Percentiles rank a stretch among this genome's conserved stretches.
Evolutionary conservation across 2,113 vertebrate genomes (phyloP).

Genomic region (Callipepla squamata): DNA sequence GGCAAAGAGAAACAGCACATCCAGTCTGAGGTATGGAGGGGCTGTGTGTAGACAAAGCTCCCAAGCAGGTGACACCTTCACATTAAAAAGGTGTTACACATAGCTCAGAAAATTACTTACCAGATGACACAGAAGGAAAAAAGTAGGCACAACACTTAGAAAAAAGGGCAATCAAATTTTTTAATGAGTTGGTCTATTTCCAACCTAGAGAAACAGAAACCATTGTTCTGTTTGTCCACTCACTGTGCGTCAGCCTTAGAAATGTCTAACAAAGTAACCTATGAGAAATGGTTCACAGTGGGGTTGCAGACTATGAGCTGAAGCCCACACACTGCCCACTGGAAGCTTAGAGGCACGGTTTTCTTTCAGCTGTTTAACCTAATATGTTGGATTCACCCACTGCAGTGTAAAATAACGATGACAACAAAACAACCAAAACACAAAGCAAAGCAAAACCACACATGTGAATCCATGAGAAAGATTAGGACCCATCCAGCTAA

Average conservation of each 20-base stretch:
- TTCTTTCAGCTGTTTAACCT: background rate
- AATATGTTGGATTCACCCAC: background rate
- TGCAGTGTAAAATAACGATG: background rate
- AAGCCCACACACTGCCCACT: background rate
- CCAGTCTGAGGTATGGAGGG: background rate
- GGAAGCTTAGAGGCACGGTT: background rate
- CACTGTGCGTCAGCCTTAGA: too few species aligned
- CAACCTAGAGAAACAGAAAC: background rate
- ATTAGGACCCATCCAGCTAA: background rate
- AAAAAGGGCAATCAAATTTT: background rate
- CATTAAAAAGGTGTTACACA: background rate
- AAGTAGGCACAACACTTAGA: background rate
- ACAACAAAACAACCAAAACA: background rate
- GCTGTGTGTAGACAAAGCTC: background rate
- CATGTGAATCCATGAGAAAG: background rate
- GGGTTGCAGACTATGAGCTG: background rate
- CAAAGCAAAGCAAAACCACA: background rate
- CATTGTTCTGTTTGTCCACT: background rate
- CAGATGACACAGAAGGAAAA: background rate
- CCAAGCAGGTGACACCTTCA: background rate
- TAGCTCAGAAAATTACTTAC: background rate
- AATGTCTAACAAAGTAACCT: background rate
- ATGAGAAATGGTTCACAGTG: background rate
- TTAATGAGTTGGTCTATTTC: background rate
- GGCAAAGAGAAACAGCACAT: background rate